A percentile compares a stretch with the other conserved stretches of the same genome.
Conservation (phyloP, 2,797 vertebrate genomes). For the Rhyacichthys aspro region DNA sequence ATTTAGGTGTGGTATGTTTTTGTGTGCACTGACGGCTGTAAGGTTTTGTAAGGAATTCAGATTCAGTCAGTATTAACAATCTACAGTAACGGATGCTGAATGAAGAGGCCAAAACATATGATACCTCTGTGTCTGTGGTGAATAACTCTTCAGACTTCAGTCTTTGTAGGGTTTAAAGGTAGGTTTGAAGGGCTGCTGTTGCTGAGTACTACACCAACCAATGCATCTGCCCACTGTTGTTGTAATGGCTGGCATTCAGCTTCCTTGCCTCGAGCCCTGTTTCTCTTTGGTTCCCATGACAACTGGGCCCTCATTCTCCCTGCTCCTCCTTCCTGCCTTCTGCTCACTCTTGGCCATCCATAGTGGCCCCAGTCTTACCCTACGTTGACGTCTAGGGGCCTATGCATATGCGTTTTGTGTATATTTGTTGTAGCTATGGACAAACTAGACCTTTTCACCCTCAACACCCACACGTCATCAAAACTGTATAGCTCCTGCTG, state of each 20-base stretch:
- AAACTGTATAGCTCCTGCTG: conserved; percentile 33
- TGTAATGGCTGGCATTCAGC: conserved; percentile 66
- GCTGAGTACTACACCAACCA: conserved; percentile 57
- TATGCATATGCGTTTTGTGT: conserved; percentile 20
- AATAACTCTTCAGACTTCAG: conserved; percentile 1
- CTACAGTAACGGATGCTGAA: conserved; percentile 37
- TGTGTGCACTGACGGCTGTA: too few relatives aligned
- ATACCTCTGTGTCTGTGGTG: conserved; percentile 4
- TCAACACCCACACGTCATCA: conserved; percentile 23
- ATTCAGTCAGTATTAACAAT: conserved; percentile 1
- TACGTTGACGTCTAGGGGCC: conserved; percentile 22
- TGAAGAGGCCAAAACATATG: conserved; percentile 36
- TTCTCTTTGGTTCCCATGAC: conserved; percentile 77
- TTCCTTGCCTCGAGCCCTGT: conserved; percentile 68
- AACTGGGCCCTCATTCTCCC: conserved; percentile 67
- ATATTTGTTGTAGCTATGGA: conserved; percentile 31
- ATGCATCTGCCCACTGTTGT: conserved; percentile 70
- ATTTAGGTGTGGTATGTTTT: not conserved
- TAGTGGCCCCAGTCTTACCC: conserved; percentile 51
- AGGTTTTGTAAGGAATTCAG: too few relatives aligned
- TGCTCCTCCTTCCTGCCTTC: conserved; percentile 68
- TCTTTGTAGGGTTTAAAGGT: conserved; percentile 34
- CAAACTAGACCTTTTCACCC: conserved; percentile 41
- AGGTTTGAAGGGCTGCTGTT: conserved; percentile 45
- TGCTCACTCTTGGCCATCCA: conserved; percentile 56